These are phyloP conservation scores for Allophyes oxyacanthae DNA, from an alignment of 2,888 invertebrate genomes.

Conservation along the genomic window DNA sequence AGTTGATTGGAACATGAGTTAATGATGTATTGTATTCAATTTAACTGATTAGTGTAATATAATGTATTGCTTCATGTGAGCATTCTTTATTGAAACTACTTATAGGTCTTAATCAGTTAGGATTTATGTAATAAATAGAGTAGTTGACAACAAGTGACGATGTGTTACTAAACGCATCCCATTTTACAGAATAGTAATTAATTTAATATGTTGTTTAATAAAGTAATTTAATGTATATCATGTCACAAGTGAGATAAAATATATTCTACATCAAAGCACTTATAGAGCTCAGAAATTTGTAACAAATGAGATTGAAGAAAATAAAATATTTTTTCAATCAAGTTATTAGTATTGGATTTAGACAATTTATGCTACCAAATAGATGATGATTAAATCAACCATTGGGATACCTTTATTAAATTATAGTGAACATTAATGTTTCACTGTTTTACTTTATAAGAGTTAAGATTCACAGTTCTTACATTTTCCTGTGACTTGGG, in stretches of 20 bases:
- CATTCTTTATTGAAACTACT: constrained; percentile 65
- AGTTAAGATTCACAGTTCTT: constrained; percentile 63
- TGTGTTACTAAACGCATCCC: constrained; percentile 34
- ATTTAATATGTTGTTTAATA: constrained; percentile 33
- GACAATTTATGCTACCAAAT: constrained; percentile 64
- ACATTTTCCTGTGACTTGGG: constrained; percentile 65
- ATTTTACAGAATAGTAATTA: constrained; percentile 32
- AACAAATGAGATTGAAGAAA: constrained; percentile 15
- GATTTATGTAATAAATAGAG: constrained; percentile 51
- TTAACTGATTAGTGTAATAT: constrained; percentile 72
- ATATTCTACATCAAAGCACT: constrained; percentile 35
- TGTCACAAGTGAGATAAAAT: constrained; percentile 45
- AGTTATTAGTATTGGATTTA: constrained; percentile 59
- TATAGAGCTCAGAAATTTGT: constrained; percentile 25
- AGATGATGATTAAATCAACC: constrained; percentile 70
- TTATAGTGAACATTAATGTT: constrained; percentile 63
- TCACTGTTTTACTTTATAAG: constrained; percentile 57
- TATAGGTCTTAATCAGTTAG: constrained; percentile 64
- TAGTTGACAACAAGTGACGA: constrained; percentile 42
- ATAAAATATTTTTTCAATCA: constrained; percentile 40
- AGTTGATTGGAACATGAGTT: constrained; percentile 68
- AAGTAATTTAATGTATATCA: constrained; percentile 38
- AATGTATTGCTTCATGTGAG: constrained; percentile 72
- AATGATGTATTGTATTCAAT: constrained; percentile 70
- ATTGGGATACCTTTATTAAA: constrained; percentile 57